These are phyloP conservation scores for Nyctibius bracteatus DNA, from an alignment of 2,113 vertebrate genomes.

Conservation along the genomic window DNA sequence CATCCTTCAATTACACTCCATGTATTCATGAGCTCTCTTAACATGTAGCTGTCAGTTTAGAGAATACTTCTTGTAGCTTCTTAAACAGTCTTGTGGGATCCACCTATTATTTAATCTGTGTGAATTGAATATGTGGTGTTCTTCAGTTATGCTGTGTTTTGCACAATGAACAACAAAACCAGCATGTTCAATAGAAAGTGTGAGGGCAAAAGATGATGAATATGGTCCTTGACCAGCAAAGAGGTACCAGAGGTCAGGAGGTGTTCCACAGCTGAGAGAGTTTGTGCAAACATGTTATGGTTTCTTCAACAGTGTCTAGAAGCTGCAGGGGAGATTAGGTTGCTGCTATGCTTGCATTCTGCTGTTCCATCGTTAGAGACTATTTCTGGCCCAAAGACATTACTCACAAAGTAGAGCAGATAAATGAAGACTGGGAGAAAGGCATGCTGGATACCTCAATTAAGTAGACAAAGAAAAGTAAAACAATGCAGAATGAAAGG, in stretches of 20 bases:
- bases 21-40: neutral
- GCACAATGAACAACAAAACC: fast-evolving
- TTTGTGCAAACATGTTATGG: neutral
- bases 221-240: fast-evolving
- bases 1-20: neutral
- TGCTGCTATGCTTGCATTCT: neutral
- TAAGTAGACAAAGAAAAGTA: neutral
- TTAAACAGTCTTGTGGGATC: neutral
- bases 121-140: neutral
- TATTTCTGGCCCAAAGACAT: neutral
- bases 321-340: neutral
- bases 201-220: fast-evolving
- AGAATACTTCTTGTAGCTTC: neutral
- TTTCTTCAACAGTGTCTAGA: neutral
- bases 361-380: neutral
- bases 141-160: neutral
- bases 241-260: neutral
- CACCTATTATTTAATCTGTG: neutral
- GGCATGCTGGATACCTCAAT: neutral
- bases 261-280: neutral
- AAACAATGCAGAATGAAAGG: neutral
- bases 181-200: neutral
- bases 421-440: neutral
- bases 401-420: neutral
- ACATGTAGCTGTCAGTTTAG: neutral